Evolutionary conservation across 2,113 vertebrate species (phyloP), one percentile per base, ranked within the genome.

Genomic region (Vulpes ferrilata): DNA sequence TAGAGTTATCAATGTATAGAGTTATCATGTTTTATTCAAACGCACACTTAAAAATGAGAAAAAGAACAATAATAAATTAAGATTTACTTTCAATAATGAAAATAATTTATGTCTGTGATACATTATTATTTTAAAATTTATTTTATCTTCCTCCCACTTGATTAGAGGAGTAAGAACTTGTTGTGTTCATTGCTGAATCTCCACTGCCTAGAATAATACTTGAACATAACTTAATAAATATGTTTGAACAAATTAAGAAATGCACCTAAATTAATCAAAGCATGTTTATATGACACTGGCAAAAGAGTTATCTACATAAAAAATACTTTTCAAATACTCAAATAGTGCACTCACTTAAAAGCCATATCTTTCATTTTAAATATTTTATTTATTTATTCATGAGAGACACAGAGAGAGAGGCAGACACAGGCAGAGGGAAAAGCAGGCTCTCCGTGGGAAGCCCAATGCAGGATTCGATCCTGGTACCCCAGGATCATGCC

Each of bases 31-130:
- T 51, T 85, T 48, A 95, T 65, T 35, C 48, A 85, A 85, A 85
- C 79, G 15, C 30, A 88, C 23, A 43, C 13, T 60, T 73, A 48
- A 48, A 27, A 51, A 53, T 65, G 27, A 93, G 27, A 53, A 93
- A 64, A 93, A 92, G 32, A 79, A 59, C 6, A 94, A 67, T 73
- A 89, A 83, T 57, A 35, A 87, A 92, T 92, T 57, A 27, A 93
- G 16, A 74, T 19, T 27, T 38, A 76, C 64, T 48, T 22, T 64
- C 55, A 92, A 95, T 74, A 87, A 95, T 62, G 73, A 87, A 86
- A 91, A 79, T 17, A 27, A 22, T 62, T 55, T 38, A 11, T 48
- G 62, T 35, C n/a, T 73, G 55, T 13, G 5, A 91, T 38, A 51
- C 22, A 38, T 23, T 85, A n/a, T 71, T 65, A 35, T 48, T 64